phyloP scores from a whole-genome alignment of 2,888 invertebrate genomes.

The Drosophila barbarae region DNA sequence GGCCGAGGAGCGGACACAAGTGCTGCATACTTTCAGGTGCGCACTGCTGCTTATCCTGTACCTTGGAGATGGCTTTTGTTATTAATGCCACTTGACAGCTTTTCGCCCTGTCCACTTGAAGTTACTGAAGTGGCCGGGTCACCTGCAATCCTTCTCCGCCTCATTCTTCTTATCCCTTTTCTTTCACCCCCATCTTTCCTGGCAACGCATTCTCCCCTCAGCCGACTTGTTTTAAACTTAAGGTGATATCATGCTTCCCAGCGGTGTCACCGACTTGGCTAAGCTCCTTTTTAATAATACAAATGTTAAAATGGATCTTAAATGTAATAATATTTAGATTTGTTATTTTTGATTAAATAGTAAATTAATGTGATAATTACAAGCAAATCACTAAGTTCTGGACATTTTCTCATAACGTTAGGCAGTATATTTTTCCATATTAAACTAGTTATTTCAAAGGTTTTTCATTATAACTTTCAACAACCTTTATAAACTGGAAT shows the following conservation, averaged over 20 bases:
- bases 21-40: conserved; percentile 34
- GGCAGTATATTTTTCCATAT: not conserved
- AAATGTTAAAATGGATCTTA: too few relatives aligned
- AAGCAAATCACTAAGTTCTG: not conserved
- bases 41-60: conserved; percentile 31
- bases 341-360: not conserved
- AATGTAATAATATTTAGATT: not conserved
- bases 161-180: conserved; percentile 24
- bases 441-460: not conserved
- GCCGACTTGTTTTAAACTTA: conserved; percentile 46
- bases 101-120: conserved; percentile 57
- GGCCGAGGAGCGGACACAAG: conserved; percentile 1
- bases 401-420: not conserved
- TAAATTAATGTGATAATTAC: not conserved
- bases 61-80: conserved; percentile 54
- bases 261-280: not conserved
- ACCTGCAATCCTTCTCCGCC: conserved; percentile 33
- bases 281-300: not conserved
- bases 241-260: conserved; percentile 11
- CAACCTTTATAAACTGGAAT: not conserved
- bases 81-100: conserved; percentile 65
- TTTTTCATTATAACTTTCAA: not conserved
- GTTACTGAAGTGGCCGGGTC: conserved; percentile 51
- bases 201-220: conserved; percentile 22
- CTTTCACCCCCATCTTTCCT: conserved; percentile 13